These are phyloP conservation scores for Tangara arthus DNA, from an alignment of 2,797 vertebrate genomes.

Conservation along the genomic window DNA sequence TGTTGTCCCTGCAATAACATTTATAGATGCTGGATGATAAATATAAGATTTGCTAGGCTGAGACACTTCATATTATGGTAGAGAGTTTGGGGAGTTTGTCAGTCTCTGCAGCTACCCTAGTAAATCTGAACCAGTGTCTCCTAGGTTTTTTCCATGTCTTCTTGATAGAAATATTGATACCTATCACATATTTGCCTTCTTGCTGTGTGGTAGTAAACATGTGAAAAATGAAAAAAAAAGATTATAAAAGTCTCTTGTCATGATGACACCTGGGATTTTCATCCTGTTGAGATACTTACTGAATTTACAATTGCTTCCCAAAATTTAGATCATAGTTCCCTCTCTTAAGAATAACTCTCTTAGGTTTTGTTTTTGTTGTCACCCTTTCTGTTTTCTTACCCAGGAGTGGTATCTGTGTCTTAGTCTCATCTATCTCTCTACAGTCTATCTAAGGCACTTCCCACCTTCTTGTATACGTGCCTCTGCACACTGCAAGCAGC, in stretches of 20 bases:
- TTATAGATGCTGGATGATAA: background rate
- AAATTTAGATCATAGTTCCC: background rate
- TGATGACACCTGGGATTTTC: background rate
- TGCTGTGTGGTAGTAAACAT: background rate
- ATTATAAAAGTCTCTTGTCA: background rate
- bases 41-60: background rate
- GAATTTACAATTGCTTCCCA: background rate
- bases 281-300: background rate
- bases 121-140: background rate
- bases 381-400: background rate
- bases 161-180: background rate
- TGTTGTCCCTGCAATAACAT: background rate
- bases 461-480: background rate
- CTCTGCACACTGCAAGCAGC: background rate
- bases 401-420: background rate
- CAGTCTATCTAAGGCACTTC: background rate
- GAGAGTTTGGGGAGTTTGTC: background rate
- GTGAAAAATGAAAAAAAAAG: background rate
- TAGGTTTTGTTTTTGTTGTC: background rate
- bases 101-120: background rate
- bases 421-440: conserved; percentile 19
- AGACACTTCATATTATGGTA: background rate
- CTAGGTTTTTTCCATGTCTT: background rate
- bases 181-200: background rate
- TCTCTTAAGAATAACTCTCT: background rate